Evolutionary conservation across 2,113 vertebrate genomes (phyloP), one percentile per base, ranked within the genome.

Genomic region (Toxostoma redivivum): DNA sequence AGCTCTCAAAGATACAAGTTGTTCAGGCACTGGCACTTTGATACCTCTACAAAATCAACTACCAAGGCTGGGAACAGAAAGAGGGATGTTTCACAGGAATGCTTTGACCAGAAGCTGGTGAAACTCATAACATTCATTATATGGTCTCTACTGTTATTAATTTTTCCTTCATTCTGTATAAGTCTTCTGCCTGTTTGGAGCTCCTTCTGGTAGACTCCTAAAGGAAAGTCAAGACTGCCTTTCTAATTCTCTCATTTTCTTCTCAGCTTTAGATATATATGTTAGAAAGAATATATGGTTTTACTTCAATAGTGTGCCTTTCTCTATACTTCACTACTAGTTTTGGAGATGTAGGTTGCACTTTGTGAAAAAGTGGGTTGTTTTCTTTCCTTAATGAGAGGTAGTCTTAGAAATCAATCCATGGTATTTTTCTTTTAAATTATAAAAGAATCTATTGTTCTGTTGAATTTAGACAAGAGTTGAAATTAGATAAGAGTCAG

Each of bases 231-330:
- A 77, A 18, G 9, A 45, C 8, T 72, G 7, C 3, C 5, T 80
- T 53, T 80, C 60, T 40, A 61, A 15, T 51, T 77, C 18, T 35
- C 2, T 58, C 1, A 0, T 70, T 62, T 33, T 72, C 25, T 70
- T 33, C 15, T 61, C 38, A 15, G 11, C 12, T 45, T 25, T 3
- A 69, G 18, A 44, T 3, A 33, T 3, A 2, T 3, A 7, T 8
- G 0, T 50, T 54, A 33, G 40, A 37, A 80, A 70, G 12, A 31
- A 61, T 22, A 33, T 10, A 37, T 45, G n/a, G 12, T 48, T 92
- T 66, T 67, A 28, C 11, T 22, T 76, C 1, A 1, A 5, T 5
- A 11, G 3, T 15, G 10, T 48, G 10, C 0, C 0, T 61, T 85
- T 38, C 3, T 58, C 38, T n/a, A 3, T 33, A 71, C 15, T 51